Evolutionary conservation across 2,113 vertebrate species (phyloP), one percentile per base, ranked within the genome.

Genomic region (Perca fluviatilis): DNA sequence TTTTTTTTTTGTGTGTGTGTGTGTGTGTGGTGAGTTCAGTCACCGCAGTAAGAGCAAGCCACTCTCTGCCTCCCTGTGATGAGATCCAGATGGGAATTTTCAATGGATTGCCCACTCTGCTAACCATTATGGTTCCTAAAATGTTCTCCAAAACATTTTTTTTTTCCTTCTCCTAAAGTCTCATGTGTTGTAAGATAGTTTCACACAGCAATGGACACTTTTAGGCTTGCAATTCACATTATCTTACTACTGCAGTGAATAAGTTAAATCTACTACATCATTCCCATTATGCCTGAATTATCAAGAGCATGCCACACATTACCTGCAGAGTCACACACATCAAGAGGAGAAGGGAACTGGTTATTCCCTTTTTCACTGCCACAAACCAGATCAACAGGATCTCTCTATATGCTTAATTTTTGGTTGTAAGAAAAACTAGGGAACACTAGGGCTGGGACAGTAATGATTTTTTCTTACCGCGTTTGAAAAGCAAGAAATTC

Each of bases 21-120:
- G 23, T 47, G 47, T 76, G 76, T 64, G 58, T 79, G 77, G 78
- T 77, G 85, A 86, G 88, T 90, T 86, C 77, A 91, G 90, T 85
- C 87, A 92, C 88, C 82, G 69, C 89, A 80, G 87, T 86, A 80
- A 82, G 68, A 84, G 80, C 76, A 65, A 90, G 86, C 85, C 83
- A 85, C 87, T 85, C 73, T 74, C 74, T 86, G 89, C 80, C 80
- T 93, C 70, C 23, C 84, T 62, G 57, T 93, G 92, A 94, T 93
- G 90, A 86, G 90, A 90, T 87, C 92, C 94, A 94, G 94, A 94
- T 94, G 94, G 92, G 90, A 83, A 84, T 54, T 83, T 88, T 91
- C 83, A 70, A 86, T 64, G 80, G 79, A 90, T 86, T 87, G 85
- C 83, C 89, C 73, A 63, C 79, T 88, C 92, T 85, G 89, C 83